Base-by-base conservation (phyloP, 2,888 invertebrate species). In the Hartigia nigra region DNA sequence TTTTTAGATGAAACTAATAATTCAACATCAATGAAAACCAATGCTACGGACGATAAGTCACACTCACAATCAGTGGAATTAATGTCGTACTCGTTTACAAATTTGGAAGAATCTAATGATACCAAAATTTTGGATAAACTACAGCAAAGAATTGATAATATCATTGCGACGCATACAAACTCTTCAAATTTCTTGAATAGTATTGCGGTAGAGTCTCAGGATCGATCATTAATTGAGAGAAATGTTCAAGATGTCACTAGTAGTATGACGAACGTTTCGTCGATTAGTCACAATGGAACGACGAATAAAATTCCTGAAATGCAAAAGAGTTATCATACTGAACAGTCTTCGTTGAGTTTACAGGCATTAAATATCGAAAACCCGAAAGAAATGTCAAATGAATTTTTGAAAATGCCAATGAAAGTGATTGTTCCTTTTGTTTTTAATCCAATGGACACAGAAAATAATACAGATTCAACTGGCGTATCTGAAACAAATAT, bases 121-220 rank as follows among this genome's bases (percentile, higher is more conserved):
- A 34, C 32, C 12, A 72, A 12, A 23, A 72, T 31, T 31, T 72
- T 72, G 32, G 14, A 32, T 31, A 72, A 72, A 31, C 12, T 72
- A 72, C 72, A 72, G 31, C 72, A 72, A 34, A 72, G 72, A 72
- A 72, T 34, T 32, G 72, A 72, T 23, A 72, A 72, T 12, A 31
- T 72, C 14, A 72, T 34, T 55, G 23, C 55, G 1, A 55, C 55
- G 55, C 55, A 23, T 55, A 9, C 55, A 55, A 55, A 55, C 9
- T 23, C 55, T 2, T 55, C 55, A 23, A 23, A 23, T 23, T 55
- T 55, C 14, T 23, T 55, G 1, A 23, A 55, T 9, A 55, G 23
- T 14, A 23, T 55, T 55, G 55, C 55, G 1, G 23, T 55, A 55
- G 55, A 23, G 2, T 55, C 55, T 23, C 23, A 55, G 9, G 23